Conservation (phyloP, 1,140 invertebrate genomes). For the Aradophagus sp. region DNA sequence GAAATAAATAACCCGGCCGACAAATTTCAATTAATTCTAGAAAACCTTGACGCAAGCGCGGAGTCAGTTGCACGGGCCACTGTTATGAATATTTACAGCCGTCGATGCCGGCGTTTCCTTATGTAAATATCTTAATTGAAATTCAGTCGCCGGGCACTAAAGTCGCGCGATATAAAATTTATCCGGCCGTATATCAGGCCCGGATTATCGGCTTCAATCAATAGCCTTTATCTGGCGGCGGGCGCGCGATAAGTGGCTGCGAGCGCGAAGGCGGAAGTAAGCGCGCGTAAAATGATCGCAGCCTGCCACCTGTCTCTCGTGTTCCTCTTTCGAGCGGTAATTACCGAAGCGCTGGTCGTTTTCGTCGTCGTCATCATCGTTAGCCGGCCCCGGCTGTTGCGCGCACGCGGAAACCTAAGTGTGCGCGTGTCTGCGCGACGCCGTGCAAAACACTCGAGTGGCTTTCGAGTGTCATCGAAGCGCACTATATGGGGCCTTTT, state of each 20-base stretch:
- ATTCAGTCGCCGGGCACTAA: conserved; percentile 18
- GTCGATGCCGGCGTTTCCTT: conserved; percentile 14
- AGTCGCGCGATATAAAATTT: conserved; percentile 30
- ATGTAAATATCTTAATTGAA: conserved; percentile 48
- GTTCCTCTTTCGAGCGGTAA: conserved; percentile 58
- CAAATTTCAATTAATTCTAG: conserved; percentile 23
- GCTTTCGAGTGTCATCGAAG: conserved; percentile 52
- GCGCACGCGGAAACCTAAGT: background rate
- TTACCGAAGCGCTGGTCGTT: conserved; percentile 61
- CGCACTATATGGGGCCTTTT: conserved; percentile 48
- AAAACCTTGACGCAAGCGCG: background rate
- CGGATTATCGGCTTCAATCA: conserved; percentile 27
- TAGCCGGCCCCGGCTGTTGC: conserved; percentile 26
- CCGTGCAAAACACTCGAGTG: conserved; percentile 42
- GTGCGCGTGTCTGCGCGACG: conserved; percentile 12
- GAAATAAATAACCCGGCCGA: conserved; percentile 11
- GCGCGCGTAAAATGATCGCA: conserved; percentile 47
- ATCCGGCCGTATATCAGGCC: conserved; percentile 26
- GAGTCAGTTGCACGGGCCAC: background rate
- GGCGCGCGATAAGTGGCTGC: conserved; percentile 18
- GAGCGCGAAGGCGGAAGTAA: conserved; percentile 37
- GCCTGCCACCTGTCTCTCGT: conserved; percentile 63
- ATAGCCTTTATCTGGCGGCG: conserved; percentile 29
- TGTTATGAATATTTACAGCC: conserved; percentile 26
- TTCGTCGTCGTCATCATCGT: conserved; percentile 56